Conservation (phyloP, 2,797 vertebrate species). For the Polyboroides typus region DNA sequence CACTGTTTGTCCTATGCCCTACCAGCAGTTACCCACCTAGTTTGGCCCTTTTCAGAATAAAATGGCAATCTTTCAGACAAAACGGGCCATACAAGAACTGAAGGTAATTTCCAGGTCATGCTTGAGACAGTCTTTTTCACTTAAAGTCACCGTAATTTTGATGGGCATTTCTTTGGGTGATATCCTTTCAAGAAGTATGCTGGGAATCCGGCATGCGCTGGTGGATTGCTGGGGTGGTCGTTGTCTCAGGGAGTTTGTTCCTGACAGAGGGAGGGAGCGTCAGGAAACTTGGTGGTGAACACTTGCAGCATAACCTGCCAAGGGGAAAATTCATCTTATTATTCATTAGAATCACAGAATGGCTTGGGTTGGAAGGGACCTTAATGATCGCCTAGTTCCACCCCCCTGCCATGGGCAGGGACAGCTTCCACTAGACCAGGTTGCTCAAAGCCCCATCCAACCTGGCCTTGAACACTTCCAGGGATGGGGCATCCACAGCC, state of each 20-base stretch:
- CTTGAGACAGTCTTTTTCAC: neutral
- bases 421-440: too few species aligned
- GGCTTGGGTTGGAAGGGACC: too few species aligned
- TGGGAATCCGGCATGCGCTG: accelerated
- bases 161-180: neutral
- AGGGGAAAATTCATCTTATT: neutral
- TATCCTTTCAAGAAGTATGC: neutral
- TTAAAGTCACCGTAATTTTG: neutral
- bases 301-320: neutral
- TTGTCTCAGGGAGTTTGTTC: neutral
- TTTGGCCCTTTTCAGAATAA: neutral
- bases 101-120: neutral
- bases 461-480: too few species aligned
- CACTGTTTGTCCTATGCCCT: neutral
- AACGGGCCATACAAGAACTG: neutral
- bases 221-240: neutral
- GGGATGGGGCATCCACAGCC: too few species aligned
- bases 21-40: neutral
- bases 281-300: neutral
- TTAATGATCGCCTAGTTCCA: too few species aligned
- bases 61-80: neutral
- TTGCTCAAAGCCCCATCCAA: too few species aligned
- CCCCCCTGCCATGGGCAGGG: too few species aligned
- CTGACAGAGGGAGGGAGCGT: neutral
- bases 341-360: neutral